Conservation (phyloP, 2,888 invertebrate species). For the Drosophila fungiperda region DNA sequence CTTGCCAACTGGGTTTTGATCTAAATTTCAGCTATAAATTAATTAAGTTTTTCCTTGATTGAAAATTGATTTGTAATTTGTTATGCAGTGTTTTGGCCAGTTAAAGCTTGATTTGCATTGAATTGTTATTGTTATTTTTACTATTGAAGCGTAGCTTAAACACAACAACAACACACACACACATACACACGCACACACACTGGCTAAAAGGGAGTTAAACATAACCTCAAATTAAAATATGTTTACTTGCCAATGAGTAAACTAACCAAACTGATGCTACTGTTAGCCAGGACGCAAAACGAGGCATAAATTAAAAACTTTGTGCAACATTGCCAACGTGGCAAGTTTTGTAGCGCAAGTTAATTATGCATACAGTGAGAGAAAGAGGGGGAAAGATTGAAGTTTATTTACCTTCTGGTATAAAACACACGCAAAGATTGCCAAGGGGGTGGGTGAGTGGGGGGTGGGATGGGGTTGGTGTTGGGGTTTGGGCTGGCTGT, state of each 20-base stretch:
- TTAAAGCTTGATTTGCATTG: slow-evolving; percentile 7
- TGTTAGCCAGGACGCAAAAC: slow-evolving; percentile 22
- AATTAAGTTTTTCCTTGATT: background rate
- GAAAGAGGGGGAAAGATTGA: slow-evolving; percentile 8
- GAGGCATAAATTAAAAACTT: slow-evolving; percentile 62
- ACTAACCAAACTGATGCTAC: slow-evolving; percentile 60
- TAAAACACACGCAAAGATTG: slow-evolving; percentile 54
- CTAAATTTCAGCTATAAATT: background rate
- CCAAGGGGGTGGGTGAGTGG: background rate
- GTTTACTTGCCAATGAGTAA: slow-evolving; percentile 62
- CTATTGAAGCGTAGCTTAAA: slow-evolving; percentile 50
- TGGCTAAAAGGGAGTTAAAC: slow-evolving; percentile 52
- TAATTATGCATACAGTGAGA: slow-evolving; percentile 71
- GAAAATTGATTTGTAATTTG: slow-evolving; percentile 12
- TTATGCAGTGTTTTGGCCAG: background rate
- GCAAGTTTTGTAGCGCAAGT: slow-evolving; percentile 60
- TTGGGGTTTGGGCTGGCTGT: background rate
- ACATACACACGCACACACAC: slow-evolving; percentile 1
- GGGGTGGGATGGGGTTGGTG: no score
- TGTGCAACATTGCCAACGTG: slow-evolving; percentile 36
- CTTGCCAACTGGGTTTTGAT: slow-evolving; percentile 6
- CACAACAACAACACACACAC: slow-evolving; percentile 17
- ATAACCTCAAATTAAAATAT: slow-evolving; percentile 79
- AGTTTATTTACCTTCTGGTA: slow-evolving; percentile 74
- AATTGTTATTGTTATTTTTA: slow-evolving; percentile 31